Percentiles rank a stretch among this genome's conserved stretches.
These are phyloP conservation scores for Eubasilissa splendida DNA, from an alignment of 2,888 invertebrate genomes.

Conservation along the genomic window DNA sequence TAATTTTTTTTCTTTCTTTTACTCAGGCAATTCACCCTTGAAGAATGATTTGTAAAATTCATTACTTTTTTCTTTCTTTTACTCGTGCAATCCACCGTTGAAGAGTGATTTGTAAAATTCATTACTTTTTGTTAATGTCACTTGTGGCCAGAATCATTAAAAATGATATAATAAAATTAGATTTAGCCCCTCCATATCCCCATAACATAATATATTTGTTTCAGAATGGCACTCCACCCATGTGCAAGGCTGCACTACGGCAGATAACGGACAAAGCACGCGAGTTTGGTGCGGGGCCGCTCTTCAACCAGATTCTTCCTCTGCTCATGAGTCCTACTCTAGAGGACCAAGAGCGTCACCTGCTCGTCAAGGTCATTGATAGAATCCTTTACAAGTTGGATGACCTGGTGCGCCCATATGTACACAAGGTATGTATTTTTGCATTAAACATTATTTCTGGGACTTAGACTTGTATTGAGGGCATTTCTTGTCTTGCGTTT, in stretches of 20 bases:
- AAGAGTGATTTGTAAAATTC: too few species aligned
- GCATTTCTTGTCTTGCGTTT: too few species aligned
- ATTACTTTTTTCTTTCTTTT: too few species aligned
- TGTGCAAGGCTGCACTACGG: slow-evolving; percentile 97
- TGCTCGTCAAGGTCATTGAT: slow-evolving; percentile 99
- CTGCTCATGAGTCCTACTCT: slow-evolving; percentile 99
- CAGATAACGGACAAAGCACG: slow-evolving; percentile 99
- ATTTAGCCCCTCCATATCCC: neutral
- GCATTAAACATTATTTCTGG: too few species aligned
- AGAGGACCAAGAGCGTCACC: slow-evolving; percentile 99
- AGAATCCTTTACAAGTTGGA: slow-evolving; percentile 98
- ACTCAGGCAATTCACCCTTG: too few species aligned
- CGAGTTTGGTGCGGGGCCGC: slow-evolving; percentile 97
- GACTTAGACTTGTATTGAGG: too few species aligned
- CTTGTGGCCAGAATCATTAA: too few species aligned
- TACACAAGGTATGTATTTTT: slow-evolving; percentile 84
- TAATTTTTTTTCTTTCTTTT: too few species aligned
- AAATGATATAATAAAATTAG: too few species aligned
- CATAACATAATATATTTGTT: slow-evolving; percentile 25
- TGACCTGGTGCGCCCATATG: slow-evolving; percentile 98
- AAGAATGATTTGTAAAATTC: too few species aligned
- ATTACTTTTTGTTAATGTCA: too few species aligned
- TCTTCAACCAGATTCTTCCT: slow-evolving; percentile 99
- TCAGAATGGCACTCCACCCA: slow-evolving; percentile 97
- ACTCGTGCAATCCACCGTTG: too few species aligned